Base-by-base conservation (phyloP, 2,888 invertebrate genomes). In the Aphrophora alni region DNA sequence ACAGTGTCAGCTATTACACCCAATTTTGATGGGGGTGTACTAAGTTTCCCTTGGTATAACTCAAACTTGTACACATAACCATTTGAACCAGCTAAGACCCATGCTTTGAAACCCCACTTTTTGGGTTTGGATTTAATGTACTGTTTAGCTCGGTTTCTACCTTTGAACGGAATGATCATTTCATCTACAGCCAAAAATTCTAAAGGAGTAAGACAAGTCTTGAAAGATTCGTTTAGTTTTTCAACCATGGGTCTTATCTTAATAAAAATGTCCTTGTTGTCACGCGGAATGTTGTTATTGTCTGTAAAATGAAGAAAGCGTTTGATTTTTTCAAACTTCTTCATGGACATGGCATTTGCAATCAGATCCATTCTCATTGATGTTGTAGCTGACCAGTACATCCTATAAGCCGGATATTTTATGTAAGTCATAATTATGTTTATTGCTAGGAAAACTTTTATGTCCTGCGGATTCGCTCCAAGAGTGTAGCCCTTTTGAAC, bases 141-240 rank as follows among this genome's bases (percentile, higher is more conserved):
- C 75, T 84, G 83, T 75, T 84, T 84, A 14, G 44, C 44, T 75
- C 70, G 82, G 38, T 68, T 76, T 68, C 84, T 28, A 21, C 81
- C 84, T 81, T 84, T 84, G 83, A 84, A 84, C 7, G 82, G 83
- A 14, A 84, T 84, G n/a, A 83, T 81, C 83, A 83, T 83, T 81
- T 83, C 70, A 75, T 83, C 83, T 69, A 84, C 81, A 21, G 83
- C 79, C 70, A 81, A 38, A 80, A 77, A 81, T 81, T 83, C 83
- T n/a, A 82, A 51, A 26, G 78, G 80, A 28, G 82, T 81, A 17
- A 77, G 78, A 81, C 68, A 81, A 74, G 75, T 51, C 12, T 44
- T 59, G 80, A 82, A 82, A 27, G 33, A 59, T 77, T 72, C 68
- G 75, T 70, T n/a, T 4, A 84, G 75, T 28, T 68, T 72, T 69